Evolutionary conservation across 2,797 vertebrate species (phyloP).

Genomic region (Micromesistius poutassou): DNA sequence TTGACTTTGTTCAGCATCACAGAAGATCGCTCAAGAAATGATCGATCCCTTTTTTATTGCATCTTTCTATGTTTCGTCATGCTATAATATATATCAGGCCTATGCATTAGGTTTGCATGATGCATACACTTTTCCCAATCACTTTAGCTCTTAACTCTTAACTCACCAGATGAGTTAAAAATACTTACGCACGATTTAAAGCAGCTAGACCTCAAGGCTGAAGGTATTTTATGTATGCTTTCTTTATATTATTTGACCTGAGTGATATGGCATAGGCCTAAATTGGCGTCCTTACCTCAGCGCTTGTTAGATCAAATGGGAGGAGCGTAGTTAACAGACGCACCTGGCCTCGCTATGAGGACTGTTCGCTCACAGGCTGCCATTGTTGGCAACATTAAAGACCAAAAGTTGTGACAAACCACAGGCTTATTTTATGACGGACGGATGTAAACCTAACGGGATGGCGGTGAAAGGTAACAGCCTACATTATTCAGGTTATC

Average conservation of each 20-base stretch:
- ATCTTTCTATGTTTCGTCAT: not conserved
- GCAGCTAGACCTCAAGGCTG: not conserved
- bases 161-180: not conserved
- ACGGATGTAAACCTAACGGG: not conserved
- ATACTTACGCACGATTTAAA: not conserved
- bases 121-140: not conserved
- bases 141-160: not conserved
- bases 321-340: not conserved
- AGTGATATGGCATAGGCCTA: not conserved
- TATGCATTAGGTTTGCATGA: not conserved
- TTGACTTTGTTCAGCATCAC: not conserved
- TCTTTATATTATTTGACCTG: not conserved
- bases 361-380: not conserved
- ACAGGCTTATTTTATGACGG: not conserved
- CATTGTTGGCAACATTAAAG: not conserved
- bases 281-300: not conserved
- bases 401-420: not conserved
- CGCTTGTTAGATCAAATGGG: not conserved
- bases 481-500: not conserved
- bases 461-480: not conserved
- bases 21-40: not conserved
- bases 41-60: not conserved
- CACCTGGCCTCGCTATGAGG: not conserved
- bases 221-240: not conserved
- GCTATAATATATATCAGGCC: not conserved